Conservation (phyloP, 2,888 invertebrate genomes). For the Drepanosiphum platanoidis region DNA sequence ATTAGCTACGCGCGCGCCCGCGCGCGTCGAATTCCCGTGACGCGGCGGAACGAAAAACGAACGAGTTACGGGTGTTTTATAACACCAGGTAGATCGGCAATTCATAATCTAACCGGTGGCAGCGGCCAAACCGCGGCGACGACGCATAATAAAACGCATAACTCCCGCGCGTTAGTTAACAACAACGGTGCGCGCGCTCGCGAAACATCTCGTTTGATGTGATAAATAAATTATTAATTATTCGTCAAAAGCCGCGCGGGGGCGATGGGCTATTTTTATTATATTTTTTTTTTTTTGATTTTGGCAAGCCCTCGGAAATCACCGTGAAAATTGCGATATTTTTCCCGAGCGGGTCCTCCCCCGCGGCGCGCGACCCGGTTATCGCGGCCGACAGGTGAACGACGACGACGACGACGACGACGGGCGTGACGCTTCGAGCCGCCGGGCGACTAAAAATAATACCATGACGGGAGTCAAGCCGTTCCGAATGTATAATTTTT, state of each 20-base stretch:
- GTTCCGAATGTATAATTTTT: too few species aligned
- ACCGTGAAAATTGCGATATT: too few species aligned
- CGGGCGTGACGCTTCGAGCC: too few species aligned
- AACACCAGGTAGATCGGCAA: too few species aligned
- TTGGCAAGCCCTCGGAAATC: slow-evolving; percentile 1
- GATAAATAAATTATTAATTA: neutral
- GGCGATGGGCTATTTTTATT: neutral
- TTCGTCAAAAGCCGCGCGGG: neutral
- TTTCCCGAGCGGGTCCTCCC: neutral
- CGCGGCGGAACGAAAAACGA: too few species aligned
- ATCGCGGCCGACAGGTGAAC: slow-evolving; percentile 6
- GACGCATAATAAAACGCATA: too few species aligned
- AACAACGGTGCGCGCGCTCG: too few species aligned
- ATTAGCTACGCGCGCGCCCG: neutral
- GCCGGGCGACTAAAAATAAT: slow-evolving; percentile 24
- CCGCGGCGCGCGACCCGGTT: slow-evolving; percentile 6
- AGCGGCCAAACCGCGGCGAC: too few species aligned
- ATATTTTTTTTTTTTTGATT: neutral
- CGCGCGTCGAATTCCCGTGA: neutral
- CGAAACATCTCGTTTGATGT: too few species aligned
- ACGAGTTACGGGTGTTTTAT: neutral
- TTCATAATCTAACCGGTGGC: too few species aligned
- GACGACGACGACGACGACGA: neutral
- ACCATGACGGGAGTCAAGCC: neutral
- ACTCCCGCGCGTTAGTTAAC: too few species aligned